Conservation (phyloP, 1,140 invertebrate species). For the Grapholita molesta region DNA sequence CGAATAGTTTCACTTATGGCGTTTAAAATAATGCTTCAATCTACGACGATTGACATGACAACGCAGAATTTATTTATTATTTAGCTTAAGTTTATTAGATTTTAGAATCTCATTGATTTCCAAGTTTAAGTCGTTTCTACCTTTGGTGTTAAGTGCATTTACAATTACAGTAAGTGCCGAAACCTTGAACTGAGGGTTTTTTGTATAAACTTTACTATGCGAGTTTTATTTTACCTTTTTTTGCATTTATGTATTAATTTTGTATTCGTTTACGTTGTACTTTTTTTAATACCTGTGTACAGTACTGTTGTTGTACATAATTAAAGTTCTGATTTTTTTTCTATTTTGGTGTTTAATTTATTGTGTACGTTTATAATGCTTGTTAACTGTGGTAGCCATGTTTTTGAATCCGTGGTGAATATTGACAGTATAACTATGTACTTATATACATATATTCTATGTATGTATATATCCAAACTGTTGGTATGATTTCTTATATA, state of each 20-base stretch:
- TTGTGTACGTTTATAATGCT: background rate
- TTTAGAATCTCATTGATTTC: conserved; percentile 60
- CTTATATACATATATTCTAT: background rate
- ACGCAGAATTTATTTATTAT: conserved; percentile 38
- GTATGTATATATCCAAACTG: too few species aligned
- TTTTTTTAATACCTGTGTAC: conserved; percentile 35
- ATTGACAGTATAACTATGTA: background rate
- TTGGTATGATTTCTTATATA: too few species aligned
- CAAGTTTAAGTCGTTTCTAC: conserved; percentile 23
- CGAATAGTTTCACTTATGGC: conserved; percentile 9
- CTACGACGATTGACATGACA: conserved; percentile 39
- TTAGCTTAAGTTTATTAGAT: conserved; percentile 51
- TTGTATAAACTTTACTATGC: background rate
- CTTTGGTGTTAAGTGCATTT: conserved; percentile 13
- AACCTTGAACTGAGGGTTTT: background rate
- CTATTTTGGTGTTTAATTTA: conserved; percentile 29
- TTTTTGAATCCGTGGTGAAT: background rate
- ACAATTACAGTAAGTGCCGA: conserved; percentile 18
- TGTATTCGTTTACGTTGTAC: conserved; percentile 24
- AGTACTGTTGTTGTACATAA: conserved; percentile 49
- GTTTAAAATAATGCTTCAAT: background rate
- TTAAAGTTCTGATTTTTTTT: conserved; percentile 60
- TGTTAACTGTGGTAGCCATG: background rate
- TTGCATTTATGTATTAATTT: conserved; percentile 49
- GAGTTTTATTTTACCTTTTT: conserved; percentile 38